A percentile compares a stretch with the other conserved stretches of the same genome.
Conservation (phyloP, 1,140 invertebrate genomes). For the Stegodyphus dumicola region DNA sequence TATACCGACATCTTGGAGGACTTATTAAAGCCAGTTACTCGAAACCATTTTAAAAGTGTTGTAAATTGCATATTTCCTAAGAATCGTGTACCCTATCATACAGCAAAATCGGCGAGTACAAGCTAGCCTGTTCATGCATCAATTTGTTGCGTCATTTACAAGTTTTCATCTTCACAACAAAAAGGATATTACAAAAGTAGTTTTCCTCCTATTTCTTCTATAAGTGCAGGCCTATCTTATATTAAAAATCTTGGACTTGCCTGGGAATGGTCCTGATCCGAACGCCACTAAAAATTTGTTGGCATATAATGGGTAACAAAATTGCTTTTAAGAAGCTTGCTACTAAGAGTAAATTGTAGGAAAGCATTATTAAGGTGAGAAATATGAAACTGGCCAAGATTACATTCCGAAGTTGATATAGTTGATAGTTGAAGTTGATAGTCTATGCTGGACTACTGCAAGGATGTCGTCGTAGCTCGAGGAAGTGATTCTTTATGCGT, state of each 20-base stretch:
- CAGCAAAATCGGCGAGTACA: slow-evolving; percentile 18
- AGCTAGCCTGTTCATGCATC: not conserved
- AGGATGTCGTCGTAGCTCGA: too few relatives aligned
- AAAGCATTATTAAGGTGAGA: not conserved
- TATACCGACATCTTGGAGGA: slow-evolving; percentile 4
- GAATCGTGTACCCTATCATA: not conserved
- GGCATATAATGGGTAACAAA: slow-evolving; percentile 27
- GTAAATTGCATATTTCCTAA: not conserved
- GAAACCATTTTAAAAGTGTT: not conserved
- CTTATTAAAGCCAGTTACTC: not conserved
- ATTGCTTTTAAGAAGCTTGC: not conserved
- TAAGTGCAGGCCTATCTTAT: not conserved
- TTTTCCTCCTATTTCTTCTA: not conserved
- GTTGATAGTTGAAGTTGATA: not conserved
- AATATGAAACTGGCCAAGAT: not conserved
- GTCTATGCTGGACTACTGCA: too few relatives aligned
- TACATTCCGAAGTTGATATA: not conserved
- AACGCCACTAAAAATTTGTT: slow-evolving; percentile 34
- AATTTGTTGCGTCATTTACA: slow-evolving; percentile 7
- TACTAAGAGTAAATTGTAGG: not conserved
- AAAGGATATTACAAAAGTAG: not conserved
- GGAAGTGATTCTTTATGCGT: too few relatives aligned
- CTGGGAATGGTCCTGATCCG: slow-evolving; percentile 4
- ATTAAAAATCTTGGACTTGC: slow-evolving; percentile 11
- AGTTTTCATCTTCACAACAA: slow-evolving; percentile 15